Base-by-base conservation (phyloP, 2,797 vertebrate genomes). In the Ambastaia sidthimunki region DNA sequence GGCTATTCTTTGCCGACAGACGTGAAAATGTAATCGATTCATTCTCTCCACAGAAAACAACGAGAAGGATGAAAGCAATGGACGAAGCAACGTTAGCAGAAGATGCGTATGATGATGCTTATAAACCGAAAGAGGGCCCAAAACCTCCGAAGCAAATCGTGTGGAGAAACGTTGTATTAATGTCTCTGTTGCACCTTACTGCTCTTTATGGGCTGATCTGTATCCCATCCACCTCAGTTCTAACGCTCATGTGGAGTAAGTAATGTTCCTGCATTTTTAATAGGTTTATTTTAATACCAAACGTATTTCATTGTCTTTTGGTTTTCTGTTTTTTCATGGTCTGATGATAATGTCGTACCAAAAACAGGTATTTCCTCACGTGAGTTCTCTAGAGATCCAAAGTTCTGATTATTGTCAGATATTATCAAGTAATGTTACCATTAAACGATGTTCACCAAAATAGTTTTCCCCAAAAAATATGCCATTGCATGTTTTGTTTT, bases 141-240 rank as follows among this genome's bases (percentile, higher is more conserved):
- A 94, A 89, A 76, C 93, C 94, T 4, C 90, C 93, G 0, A 48
- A 19, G 37, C 76, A 48, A n/a, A 93, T 96, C 0, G 97, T 98
- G 63, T 99, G 98, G 98, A 96, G 95, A 88, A 99, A 98, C 85
- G 96, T 99, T 86, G 88, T 96, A 59, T 85, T 96, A 73, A 98
- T 99, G 97, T 9, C 16, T 47, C n/a, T 96, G 19, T 89, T 99
- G 66, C 97, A 98, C 79, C 0, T 88, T 7, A 93, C 90, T 31
- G 95, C 92, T 47, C 0, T 97, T 1, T 93, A 96, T 0, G 95
- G 93, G 0, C n/a, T 97, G 66, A 0, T 0, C 0, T 65, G 96
- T 77, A 0, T 96, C 74, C 94, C 96, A 41, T 89, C 85, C 50
- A 92, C 94, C 31, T 95, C 93, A 76, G 16, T 66, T 1, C 83